Evolutionary conservation across 2,113 vertebrate species (phyloP), one percentile per base, ranked within the genome.

Genomic region (Xiphorhynchus elegans): DNA sequence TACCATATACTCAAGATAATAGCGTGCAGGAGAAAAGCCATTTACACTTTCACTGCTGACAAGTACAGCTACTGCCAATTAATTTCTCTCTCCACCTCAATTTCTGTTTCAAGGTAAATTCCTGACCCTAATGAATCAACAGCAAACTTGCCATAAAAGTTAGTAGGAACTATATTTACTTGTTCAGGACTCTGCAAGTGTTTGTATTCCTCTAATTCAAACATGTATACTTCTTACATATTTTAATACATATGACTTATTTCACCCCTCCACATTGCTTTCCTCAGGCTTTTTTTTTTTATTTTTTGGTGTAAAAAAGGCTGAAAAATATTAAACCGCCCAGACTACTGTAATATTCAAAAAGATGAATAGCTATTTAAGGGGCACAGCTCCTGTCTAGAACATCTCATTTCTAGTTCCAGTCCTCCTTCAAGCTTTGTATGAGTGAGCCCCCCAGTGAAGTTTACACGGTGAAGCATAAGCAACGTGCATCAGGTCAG

Each of bases 1-100:
- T 94, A 80, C 84, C 87, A 82, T 91, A 81, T 89, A 88, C 91
- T 92, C 89, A 72, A 95, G 92, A 94, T 89, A 95, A 94, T 69
- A 93, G 39, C 0, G 5, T 82, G 66, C 89, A 63, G 62, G 70
- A 82, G 47, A 96, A 95, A 97, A 92, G 46, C 50, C 81, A 63
- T 95, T 74, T 96, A 93, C 77, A 87, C 94, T 95, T 96, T 91
- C 80, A 75, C 72, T 90, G 85, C 75, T 92, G 87, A 95, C 93
- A 96, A 60, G 44, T n/a, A 68, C 35, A 89, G 42, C 73, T 90
- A 59, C 56, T 86, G 31, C 6, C 70, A 90, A 60, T 59, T 93
- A 90, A 47, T 26, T 35, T 73, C 44, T 52, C 76, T 80, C 69
- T 90, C 47, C 21, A 83, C 24, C 49, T 81, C 89, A 85, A 42